phyloP scores from a whole-genome alignment of 2,113 vertebrate species.

The Porphyrio hochstetteri region DNA sequence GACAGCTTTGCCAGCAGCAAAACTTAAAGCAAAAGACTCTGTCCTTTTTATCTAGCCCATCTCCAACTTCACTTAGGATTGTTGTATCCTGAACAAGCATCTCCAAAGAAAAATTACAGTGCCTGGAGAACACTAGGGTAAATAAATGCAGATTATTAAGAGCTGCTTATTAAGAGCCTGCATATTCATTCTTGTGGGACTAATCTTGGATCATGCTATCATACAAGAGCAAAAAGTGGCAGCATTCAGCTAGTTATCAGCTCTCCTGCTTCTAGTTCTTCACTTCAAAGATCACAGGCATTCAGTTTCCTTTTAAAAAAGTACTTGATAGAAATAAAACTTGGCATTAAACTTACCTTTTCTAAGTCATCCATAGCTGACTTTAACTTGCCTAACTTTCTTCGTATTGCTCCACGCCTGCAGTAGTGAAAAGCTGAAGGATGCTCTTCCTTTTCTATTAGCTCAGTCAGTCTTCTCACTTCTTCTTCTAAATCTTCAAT shows the following conservation, averaged over 20 bases:
- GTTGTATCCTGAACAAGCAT: background rate
- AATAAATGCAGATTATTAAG: background rate
- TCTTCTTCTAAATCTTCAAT: slow-evolving; percentile 59
- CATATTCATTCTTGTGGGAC: background rate
- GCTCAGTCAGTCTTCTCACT: slow-evolving; percentile 58
- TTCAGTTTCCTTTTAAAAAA: background rate
- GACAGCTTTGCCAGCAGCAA: background rate
- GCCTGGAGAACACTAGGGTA: background rate
- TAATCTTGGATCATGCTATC: background rate
- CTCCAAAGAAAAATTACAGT: background rate
- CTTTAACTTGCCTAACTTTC: slow-evolving; percentile 75
- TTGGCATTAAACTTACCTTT: slow-evolving; percentile 67
- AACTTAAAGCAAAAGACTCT: background rate
- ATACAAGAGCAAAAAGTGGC: background rate
- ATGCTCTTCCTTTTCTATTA: slow-evolving; percentile 52
- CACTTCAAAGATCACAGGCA: background rate
- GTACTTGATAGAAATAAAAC: background rate
- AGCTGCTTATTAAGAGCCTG: background rate
- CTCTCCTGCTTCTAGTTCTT: background rate
- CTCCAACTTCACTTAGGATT: background rate
- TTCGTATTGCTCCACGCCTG: slow-evolving; percentile 74
- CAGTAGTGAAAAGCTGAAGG: slow-evolving; percentile 71
- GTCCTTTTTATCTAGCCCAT: background rate
- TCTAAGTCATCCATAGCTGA: slow-evolving; percentile 75
- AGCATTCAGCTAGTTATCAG: background rate